Conservation (phyloP, 2,888 invertebrate genomes). For the Smittia sp. region DNA sequence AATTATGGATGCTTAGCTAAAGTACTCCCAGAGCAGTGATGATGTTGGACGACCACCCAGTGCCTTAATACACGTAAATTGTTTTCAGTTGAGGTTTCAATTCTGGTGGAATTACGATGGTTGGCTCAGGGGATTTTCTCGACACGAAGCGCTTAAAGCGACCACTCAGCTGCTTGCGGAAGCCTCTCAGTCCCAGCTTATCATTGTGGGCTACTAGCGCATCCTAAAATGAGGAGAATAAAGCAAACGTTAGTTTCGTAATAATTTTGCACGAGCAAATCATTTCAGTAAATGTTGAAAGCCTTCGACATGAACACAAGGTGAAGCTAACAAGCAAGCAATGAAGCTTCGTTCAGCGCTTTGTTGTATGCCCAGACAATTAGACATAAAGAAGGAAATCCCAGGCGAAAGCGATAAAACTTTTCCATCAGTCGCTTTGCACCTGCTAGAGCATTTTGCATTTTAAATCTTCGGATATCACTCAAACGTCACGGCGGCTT, state of each 20-base stretch:
- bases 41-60: neutral
- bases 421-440: neutral
- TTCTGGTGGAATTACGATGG: slow-evolving; percentile 82
- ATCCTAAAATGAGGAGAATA: slow-evolving; percentile 63
- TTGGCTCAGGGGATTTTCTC: slow-evolving; percentile 77
- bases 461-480: neutral
- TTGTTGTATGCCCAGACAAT: neutral
- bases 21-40: neutral
- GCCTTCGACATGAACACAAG: slow-evolving; percentile 1
- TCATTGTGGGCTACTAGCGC: slow-evolving; percentile 69
- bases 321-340: neutral
- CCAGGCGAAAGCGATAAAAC: neutral
- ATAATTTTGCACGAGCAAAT: slow-evolving; percentile 6
- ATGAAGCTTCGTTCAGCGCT: neutral
- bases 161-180: slow-evolving; percentile 81
- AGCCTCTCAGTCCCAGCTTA: slow-evolving; percentile 75
- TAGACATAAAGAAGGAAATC: neutral
- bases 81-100: slow-evolving; percentile 83
- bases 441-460: neutral
- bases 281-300: neutral
- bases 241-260: slow-evolving; percentile 44
- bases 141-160: slow-evolving; percentile 82
- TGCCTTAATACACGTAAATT: slow-evolving; percentile 76
- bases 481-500: too few relatives aligned
- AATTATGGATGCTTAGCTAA: slow-evolving; percentile 7